Percentiles rank a stretch among this genome's conserved stretches.
phyloP scores from a whole-genome alignment of 2,113 vertebrate genomes.

The Caretta caretta region DNA sequence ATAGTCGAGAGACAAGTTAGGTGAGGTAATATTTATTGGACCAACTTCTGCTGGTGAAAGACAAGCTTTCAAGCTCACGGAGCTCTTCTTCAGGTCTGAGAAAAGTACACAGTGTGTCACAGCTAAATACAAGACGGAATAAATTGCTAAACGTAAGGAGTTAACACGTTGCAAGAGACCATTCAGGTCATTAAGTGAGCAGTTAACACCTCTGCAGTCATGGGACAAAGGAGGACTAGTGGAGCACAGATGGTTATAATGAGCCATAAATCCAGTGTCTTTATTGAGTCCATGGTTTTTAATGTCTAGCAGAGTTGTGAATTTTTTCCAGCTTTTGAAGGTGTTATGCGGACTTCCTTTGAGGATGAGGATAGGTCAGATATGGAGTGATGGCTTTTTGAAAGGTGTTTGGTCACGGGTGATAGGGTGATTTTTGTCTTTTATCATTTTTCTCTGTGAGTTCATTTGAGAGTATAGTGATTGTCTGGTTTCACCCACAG shows the following conservation, averaged over 20 bases:
- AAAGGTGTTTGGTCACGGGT: neutral
- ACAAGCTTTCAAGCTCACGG: neutral
- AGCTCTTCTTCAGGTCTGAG: neutral
- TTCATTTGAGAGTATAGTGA: neutral
- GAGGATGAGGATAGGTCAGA: neutral
- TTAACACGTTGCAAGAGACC: neutral
- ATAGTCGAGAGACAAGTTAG: neutral
- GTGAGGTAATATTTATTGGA: neutral
- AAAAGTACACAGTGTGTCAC: neutral
- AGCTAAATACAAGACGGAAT: neutral
- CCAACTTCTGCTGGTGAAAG: neutral
- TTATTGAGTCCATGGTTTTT: neutral
- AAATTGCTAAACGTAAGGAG: neutral
- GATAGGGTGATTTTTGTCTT: neutral
- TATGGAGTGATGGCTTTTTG: neutral
- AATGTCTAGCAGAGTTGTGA: neutral
- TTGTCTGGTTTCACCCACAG: neutral
- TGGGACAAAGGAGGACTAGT: neutral
- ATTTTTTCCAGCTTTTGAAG: neutral
- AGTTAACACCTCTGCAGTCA: neutral
- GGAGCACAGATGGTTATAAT: neutral
- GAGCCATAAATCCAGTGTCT: neutral
- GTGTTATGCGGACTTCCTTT: neutral
- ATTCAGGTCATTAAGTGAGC: neutral
- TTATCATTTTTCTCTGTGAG: neutral